These are phyloP conservation scores for Crocodylus rhombifer DNA, from an alignment of 2,797 vertebrate species.

Conservation along the genomic window DNA sequence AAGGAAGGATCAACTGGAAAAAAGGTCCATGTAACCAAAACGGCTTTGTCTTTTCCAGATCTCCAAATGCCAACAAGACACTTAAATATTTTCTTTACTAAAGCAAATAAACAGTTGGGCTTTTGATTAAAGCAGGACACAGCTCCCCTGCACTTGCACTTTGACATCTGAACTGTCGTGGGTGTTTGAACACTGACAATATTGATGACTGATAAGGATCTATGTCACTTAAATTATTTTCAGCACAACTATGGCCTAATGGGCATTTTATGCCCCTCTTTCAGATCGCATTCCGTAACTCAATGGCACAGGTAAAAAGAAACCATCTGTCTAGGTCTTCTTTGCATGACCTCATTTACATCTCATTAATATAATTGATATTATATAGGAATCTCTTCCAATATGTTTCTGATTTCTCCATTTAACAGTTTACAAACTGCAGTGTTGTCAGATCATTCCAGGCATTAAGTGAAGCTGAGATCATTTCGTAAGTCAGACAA, in stretches of 20 bases:
- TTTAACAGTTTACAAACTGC: conserved; percentile 12
- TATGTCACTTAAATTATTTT: not conserved
- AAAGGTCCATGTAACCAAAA: no score
- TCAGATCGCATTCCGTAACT: conserved; percentile 39
- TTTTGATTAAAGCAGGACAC: not conserved
- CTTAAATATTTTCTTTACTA: not conserved
- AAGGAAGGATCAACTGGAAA: not conserved
- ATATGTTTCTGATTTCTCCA: conserved; percentile 37
- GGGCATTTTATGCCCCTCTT: conserved; percentile 44
- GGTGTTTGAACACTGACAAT: no score
- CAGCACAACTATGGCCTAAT: conserved; percentile 23
- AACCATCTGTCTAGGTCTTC: conserved; percentile 65
- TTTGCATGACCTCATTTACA: conserved; percentile 64
- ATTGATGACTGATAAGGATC: no score
- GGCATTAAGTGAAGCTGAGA: conserved; percentile 34
- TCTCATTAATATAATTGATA: conserved; percentile 71
- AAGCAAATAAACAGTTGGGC: not conserved
- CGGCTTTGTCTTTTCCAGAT: not conserved
- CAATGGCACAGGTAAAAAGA: conserved; percentile 47
- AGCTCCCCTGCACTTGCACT: not conserved
- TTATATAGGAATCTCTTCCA: conserved; percentile 42
- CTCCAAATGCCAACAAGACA: not conserved
- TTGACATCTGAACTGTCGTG: no score
- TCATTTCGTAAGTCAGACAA: conserved; percentile 70
- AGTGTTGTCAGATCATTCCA: conserved; percentile 44